phyloP scores from a whole-genome alignment of 2,113 vertebrate species.

The Spermophilus dauricus region DNA sequence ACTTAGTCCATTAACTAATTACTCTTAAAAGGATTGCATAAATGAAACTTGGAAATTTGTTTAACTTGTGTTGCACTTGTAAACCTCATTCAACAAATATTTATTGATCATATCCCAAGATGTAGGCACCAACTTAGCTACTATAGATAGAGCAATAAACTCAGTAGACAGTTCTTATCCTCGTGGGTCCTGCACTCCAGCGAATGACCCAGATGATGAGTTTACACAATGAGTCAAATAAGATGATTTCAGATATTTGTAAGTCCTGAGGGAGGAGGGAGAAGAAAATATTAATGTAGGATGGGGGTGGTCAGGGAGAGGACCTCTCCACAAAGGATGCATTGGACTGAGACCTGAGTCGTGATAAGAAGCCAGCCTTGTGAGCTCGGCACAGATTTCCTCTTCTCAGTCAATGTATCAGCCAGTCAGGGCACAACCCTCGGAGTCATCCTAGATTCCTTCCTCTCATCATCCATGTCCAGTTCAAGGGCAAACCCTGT shows the following conservation, averaged over 20 bases:
- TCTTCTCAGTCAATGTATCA: background rate
- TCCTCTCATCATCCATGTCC: background rate
- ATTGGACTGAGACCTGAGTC: background rate
- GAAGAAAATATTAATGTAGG: background rate
- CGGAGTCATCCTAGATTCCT: background rate
- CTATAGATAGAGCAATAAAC: background rate
- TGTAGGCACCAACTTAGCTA: background rate
- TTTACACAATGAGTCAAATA: background rate
- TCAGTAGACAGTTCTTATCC: background rate
- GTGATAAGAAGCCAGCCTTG: background rate
- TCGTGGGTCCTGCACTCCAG: rapidly evolving
- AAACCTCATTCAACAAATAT: background rate
- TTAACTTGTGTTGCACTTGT: background rate
- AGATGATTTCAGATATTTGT: background rate
- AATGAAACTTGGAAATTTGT: background rate
- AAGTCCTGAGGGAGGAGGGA: background rate
- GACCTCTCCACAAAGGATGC: background rate
- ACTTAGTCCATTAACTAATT: background rate
- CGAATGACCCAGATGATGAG: background rate
- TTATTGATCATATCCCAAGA: background rate
- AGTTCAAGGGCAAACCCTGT: background rate
- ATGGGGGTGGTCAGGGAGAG: too few species aligned
- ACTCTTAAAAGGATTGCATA: background rate
- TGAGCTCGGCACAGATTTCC: background rate
- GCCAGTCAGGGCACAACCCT: background rate